A percentile compares a stretch with the other conserved stretches of the same genome.
phyloP scores from a whole-genome alignment of 2,113 vertebrate genomes.

The Galemys pyrenaicus region DNA sequence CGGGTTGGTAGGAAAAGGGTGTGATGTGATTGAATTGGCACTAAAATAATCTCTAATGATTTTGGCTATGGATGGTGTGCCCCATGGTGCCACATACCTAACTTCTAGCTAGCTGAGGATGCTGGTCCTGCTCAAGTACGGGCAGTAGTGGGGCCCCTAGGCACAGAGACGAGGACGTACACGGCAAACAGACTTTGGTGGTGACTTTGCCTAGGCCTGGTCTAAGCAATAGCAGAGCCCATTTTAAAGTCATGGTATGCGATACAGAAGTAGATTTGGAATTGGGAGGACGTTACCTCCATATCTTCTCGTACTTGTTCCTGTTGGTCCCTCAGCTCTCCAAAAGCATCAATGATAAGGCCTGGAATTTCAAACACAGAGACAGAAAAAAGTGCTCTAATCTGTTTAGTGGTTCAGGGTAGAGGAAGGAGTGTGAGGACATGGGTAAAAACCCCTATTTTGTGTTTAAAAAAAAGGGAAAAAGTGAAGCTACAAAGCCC shows the following conservation, averaged over 20 bases:
- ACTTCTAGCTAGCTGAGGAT: background rate
- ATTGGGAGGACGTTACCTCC: slow-evolving; percentile 88
- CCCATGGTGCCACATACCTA: too few relatives aligned
- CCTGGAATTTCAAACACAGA: slow-evolving; percentile 85
- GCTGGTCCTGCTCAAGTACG: background rate
- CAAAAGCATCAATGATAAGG: slow-evolving; percentile 99
- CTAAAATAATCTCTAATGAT: background rate
- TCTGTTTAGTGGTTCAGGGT: background rate
- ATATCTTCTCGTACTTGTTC: slow-evolving; percentile 99
- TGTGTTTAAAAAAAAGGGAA: background rate
- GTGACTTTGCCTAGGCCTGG: background rate
- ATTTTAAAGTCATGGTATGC: background rate
- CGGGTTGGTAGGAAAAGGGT: background rate
- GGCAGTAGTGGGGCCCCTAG: background rate
- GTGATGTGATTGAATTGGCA: background rate
- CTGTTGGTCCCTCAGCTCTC: slow-evolving; percentile 98
- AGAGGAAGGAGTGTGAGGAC: background rate
- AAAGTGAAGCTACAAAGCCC: background rate
- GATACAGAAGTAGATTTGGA: background rate
- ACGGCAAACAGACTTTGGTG: background rate
- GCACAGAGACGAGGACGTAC: background rate
- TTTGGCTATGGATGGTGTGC: background rate
- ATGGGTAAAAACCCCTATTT: background rate
- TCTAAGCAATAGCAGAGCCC: background rate
- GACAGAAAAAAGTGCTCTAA: background rate